Evolutionary conservation across 2,888 invertebrate species (phyloP), one percentile per base, ranked within the genome.

Genomic region (Odontothrips loti): DNA sequence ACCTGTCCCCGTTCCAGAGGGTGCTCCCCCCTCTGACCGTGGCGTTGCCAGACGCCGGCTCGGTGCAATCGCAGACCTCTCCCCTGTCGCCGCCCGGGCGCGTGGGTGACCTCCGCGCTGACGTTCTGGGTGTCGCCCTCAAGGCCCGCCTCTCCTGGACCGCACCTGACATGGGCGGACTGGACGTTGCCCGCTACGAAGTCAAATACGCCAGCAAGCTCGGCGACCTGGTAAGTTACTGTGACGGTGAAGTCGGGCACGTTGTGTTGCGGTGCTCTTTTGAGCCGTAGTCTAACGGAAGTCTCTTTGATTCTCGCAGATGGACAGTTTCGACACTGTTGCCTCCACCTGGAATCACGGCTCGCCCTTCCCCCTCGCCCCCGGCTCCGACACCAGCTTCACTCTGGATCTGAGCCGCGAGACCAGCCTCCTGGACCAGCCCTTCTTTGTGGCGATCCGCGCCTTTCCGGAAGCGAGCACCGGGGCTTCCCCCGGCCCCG

Each of bases 61-160:
- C 68, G 68, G 27, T 75, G 27, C 68, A 27, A 27, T 85, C 0
- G 87, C 88, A 79, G 88, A 89, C 81, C 82, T 84, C 4, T 0
- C 86, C 85, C 79, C 85, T 86, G 80, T 84, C 86, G 68, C 85
- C 88, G 9, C 89, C 89, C 0, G 89, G 90, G 3, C 86, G 90
- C 43, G 89, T 92, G 63, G 90, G 90, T 0, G 91, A 92, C 86
- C 86, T 92, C 20, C 86, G 87, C 79, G 89, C 88, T 0, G 87
- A 89, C 34, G 86, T 89, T 1, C 84, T 89, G 23, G 85, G 87
- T 0, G 87, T 88, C 47, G 88, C 89, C 84, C 88, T 89, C 63
- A 89, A 89, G 82, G 87, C 89, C 1, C 87, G 89, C 20, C 86
- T 92, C 12, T 87, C 88, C 0, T 92, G 91, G 91, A 91, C 91